phyloP scores from a whole-genome alignment of 92 coral and sea anemone genomes.

The Umimayanthus kanabou region DNA sequence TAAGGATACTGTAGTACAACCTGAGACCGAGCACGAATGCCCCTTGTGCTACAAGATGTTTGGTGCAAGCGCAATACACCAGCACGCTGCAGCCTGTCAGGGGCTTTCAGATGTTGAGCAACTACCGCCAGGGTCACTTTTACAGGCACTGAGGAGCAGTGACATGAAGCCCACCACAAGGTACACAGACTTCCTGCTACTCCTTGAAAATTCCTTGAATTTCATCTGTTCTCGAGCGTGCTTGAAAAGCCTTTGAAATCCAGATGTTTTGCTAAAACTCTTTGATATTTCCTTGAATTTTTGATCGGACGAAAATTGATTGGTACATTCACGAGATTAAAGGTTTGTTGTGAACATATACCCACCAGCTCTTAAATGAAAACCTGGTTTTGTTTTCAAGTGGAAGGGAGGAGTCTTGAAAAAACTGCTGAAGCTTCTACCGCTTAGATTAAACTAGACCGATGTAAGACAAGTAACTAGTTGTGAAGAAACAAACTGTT shows the following conservation, averaged over 20 bases:
- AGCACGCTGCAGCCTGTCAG: constrained; percentile 33
- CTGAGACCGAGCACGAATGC: constrained; percentile 21
- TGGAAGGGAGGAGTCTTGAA: no score
- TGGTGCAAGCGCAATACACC: constrained; percentile 6
- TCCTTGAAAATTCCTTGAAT: not conserved
- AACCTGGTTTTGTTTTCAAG: no score
- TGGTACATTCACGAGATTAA: no score
- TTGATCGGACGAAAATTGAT: no score
- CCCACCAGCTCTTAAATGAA: no score
- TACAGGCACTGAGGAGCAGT: not conserved
- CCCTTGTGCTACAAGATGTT: constrained; percentile 44
- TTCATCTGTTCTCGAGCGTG: not conserved
- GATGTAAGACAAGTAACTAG: no score
- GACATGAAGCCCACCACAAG: not conserved
- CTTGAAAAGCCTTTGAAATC: not conserved
- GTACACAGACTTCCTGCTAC: not conserved
- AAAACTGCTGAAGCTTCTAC: no score
- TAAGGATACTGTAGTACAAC: not conserved
- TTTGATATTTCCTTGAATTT: no score
- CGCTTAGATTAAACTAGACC: no score
- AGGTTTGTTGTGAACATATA: not conserved
- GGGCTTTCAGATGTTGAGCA: not conserved
- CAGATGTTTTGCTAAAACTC: not conserved
- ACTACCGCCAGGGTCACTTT: not conserved
- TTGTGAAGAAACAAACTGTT: no score